Evolutionary conservation across 1,140 invertebrate species (phyloP).

Genomic region (Zaprionus africanus): DNA sequence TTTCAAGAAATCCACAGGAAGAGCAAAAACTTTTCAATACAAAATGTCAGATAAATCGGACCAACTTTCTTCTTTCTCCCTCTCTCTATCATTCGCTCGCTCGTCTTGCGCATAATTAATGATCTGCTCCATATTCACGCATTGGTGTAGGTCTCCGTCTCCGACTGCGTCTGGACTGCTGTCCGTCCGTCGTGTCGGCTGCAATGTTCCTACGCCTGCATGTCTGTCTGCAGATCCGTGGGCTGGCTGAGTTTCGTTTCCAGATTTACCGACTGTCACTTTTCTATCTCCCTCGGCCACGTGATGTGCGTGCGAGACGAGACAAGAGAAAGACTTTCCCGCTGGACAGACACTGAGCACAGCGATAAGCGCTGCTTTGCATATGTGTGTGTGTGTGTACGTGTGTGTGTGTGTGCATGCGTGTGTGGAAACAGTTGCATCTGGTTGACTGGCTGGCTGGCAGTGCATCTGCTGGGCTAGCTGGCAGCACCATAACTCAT

Average conservation of each 20-base stretch:
- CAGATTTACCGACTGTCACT: conserved; percentile 74
- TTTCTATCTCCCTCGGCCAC: conserved; percentile 61
- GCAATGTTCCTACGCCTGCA: conserved; percentile 37
- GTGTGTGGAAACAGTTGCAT: conserved; percentile 56
- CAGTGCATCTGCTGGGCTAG: not conserved
- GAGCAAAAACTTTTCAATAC: conserved; percentile 76
- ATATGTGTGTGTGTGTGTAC: conserved; percentile 15
- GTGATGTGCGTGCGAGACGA: conserved; percentile 67
- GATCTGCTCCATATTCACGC: conserved; percentile 82
- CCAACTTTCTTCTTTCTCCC: conserved; percentile 27
- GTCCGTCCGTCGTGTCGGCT: conserved; percentile 27
- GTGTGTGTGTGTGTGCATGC: not conserved
- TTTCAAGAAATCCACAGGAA: conserved; percentile 80
- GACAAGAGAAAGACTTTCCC: conserved; percentile 70
- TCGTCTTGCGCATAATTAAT: conserved; percentile 77
- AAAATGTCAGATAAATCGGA: conserved; percentile 77
- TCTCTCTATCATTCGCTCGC: not conserved
- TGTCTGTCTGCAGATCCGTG: conserved; percentile 68
- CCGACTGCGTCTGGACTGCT: conserved; percentile 2
- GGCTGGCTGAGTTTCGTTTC: conserved; percentile 52
- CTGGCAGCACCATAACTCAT: conserved; percentile 44
- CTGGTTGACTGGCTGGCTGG: conserved; percentile 39
- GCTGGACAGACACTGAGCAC: conserved; percentile 46
- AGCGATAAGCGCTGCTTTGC: conserved; percentile 40
- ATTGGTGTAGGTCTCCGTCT: conserved; percentile 77